Conservation (phyloP, 2,888 invertebrate species). For the Eumacrocentrus americanus region DNA sequence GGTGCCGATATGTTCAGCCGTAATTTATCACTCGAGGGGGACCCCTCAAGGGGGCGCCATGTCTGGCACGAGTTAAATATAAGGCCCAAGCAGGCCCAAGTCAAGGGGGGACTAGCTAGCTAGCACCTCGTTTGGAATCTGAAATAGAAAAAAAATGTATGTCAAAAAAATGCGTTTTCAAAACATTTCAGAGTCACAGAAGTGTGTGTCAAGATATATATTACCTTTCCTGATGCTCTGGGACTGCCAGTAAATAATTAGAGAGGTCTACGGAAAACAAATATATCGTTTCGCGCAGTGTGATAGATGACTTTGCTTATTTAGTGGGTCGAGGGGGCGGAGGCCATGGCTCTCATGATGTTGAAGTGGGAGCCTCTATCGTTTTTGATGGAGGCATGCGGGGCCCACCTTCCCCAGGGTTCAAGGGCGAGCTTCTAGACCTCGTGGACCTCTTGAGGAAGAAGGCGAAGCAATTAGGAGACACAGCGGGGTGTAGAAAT, state of each 20-base stretch:
- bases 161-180: too few species aligned
- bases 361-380: constrained; percentile 34
- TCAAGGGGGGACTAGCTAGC: too few species aligned
- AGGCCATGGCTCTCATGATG: constrained; percentile 28
- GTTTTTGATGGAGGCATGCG: constrained; percentile 45
- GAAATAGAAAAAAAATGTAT: too few species aligned
- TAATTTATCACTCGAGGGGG: constrained; percentile 54
- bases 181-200: too few species aligned
- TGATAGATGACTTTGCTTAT: constrained; percentile 60
- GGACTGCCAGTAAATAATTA: constrained; percentile 57
- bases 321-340: constrained; percentile 46
- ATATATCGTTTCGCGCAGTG: constrained; percentile 60
- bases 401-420: constrained; percentile 44
- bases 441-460: constrained; percentile 33
- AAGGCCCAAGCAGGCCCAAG: too few species aligned
- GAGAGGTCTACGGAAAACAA: constrained; percentile 57
- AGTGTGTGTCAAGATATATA: constrained; percentile 11
- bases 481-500: constrained; percentile 60
- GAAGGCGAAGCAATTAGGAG: constrained; percentile 58
- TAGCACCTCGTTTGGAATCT: too few species aligned
- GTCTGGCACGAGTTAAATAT: constrained; percentile 21
- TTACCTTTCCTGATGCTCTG: constrained; percentile 32
- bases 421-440: constrained; percentile 51
- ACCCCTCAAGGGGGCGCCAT: constrained; percentile 24
- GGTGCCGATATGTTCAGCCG: constrained; percentile 55